Base-by-base conservation (phyloP, 2,797 vertebrate species). In the Pitangus sulphuratus region DNA sequence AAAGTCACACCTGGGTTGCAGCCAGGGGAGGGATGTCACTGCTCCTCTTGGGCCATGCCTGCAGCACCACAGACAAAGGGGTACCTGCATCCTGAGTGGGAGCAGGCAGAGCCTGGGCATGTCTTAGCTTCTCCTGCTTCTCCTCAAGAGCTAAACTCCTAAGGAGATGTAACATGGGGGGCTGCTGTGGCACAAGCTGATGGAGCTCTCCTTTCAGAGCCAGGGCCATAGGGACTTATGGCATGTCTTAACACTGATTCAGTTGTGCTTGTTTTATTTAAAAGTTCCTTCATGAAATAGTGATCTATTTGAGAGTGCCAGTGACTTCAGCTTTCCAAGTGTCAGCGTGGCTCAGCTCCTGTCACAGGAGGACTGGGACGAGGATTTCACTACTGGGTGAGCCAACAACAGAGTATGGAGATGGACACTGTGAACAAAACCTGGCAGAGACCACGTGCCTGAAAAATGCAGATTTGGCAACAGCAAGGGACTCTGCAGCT, bases 401-500 rank as follows among this genome's bases (percentile, higher is more conserved):
- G 66, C 45, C 61, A 79, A 20, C 80, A 79, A 8, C 20, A 31
- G 54, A 58, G 24, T 58, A 8, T 40, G 44, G 58, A 84, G 42
- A 31, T 7, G 7, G 42, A 60, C 51, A 50, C 0, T 66, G 39
- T 72, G 69, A 88, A 42, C 33, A 86, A 91, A 79, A 6, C 11
- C 24, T 47, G 71, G 14, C 35, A 93, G 79, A 0, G 0, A 0
- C 1, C 1, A 12, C 26, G 58, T 54, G 75, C 42, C 57, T 0
- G 3, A 72, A 74, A 89, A 84, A 81, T 30, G 33, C 31, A 42
- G 31, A 53, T 85, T 58, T 75, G 53, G 8, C 62, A 80, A 66
- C 56, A 76, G 14, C 19, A 40, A 74, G 48, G 37, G 45, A 40
- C 56, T 92, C 54, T 4, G 3, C 54, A 79, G 31, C 31, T 79